Conservation (phyloP, 2,797 vertebrate genomes). For the Columba guinea region DNA sequence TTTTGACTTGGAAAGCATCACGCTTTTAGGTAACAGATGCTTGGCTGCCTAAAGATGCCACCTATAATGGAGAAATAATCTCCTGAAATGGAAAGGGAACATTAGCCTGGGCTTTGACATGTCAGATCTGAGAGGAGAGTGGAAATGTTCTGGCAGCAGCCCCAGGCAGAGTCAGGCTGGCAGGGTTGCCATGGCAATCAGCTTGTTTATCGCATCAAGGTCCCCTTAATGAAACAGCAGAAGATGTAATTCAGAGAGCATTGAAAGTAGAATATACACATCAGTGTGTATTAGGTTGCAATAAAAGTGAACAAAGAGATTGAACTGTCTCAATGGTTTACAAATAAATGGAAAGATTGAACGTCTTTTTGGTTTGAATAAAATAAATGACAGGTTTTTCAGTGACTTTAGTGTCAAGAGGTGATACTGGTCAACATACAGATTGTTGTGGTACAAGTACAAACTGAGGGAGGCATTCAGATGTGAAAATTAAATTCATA, state of each 20-base stretch:
- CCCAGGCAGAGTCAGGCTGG: slow-evolving; percentile 12
- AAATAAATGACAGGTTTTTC: neutral
- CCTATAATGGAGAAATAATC: neutral
- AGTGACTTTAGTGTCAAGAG: neutral
- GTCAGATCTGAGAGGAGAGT: neutral
- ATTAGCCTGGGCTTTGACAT: slow-evolving; percentile 3
- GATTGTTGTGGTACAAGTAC: neutral
- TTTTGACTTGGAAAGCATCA: neutral
- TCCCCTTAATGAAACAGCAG: slow-evolving; percentile 4
- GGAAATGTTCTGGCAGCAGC: neutral
- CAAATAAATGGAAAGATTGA: neutral
- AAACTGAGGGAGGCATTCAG: neutral
- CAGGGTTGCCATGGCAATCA: slow-evolving; percentile 51
- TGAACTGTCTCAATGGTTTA: neutral
- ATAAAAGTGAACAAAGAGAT: neutral
- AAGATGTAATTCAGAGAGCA: slow-evolving; percentile 8
- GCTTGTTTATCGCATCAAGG: slow-evolving; percentile 42
- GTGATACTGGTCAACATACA: neutral
- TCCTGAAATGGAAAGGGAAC: slow-evolving; percentile 4
- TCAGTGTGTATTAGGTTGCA: neutral
- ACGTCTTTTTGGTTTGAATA: neutral
- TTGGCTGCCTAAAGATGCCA: neutral
- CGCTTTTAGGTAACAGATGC: neutral
- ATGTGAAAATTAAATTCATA: neutral
- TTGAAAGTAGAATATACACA: neutral